Conservation (phyloP, 2,797 vertebrate genomes). For the Phyllotis vaccarum region DNA sequence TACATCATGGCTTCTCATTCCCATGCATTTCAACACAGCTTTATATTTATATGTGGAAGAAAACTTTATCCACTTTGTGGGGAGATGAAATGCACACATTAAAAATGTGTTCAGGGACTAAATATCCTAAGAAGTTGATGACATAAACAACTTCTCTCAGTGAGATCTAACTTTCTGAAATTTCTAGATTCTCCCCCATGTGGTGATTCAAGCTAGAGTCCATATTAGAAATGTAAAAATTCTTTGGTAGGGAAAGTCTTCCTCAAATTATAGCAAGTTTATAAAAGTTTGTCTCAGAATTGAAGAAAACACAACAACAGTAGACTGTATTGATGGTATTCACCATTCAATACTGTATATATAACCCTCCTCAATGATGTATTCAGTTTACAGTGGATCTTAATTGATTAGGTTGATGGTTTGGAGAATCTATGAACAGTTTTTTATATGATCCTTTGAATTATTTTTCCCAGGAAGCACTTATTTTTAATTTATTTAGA, state of each 20-base stretch:
- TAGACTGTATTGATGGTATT: neutral
- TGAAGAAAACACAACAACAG: accelerated
- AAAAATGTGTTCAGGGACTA: neutral
- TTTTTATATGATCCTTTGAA: neutral
- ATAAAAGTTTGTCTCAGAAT: neutral
- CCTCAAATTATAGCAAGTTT: neutral
- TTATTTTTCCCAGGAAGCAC: neutral
- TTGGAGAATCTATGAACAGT: neutral
- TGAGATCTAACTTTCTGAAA: neutral
- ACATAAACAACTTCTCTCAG: neutral
- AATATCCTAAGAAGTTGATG: neutral
- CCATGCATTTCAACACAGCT: neutral
- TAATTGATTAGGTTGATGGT: neutral
- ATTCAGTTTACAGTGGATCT: neutral
- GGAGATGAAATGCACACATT: neutral
- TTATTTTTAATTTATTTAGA: neutral
- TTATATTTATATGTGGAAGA: neutral
- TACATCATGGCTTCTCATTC: neutral
- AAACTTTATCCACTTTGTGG: neutral
- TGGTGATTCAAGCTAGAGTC: too few relatives aligned
- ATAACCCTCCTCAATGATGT: accelerated
- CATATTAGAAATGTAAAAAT: neutral
- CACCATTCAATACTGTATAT: neutral
- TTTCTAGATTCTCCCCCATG: neutral
- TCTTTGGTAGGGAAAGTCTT: neutral